phyloP scores from a whole-genome alignment of 2,888 invertebrate species.

The Gasteruption jaculator region DNA sequence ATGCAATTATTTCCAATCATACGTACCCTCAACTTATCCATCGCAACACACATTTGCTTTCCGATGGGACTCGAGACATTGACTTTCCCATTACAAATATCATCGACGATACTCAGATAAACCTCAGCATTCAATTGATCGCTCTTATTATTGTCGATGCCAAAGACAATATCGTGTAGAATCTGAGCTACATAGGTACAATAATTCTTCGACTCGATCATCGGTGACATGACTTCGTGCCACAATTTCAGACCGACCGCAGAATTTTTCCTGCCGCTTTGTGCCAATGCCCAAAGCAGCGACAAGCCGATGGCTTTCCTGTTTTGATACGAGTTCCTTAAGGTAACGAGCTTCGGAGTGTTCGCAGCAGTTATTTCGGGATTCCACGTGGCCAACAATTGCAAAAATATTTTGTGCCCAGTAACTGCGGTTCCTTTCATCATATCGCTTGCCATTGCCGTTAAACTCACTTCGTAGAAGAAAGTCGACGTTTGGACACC shows the following conservation, averaged over 20 bases:
- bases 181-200: conserved; percentile 63
- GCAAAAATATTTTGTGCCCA: conserved; percentile 69
- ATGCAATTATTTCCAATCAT: conserved; percentile 9
- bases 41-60: conserved; percentile 56
- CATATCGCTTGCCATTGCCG: conserved; percentile 69
- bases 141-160: conserved; percentile 50
- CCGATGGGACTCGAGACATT: conserved; percentile 57
- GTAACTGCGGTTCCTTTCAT: conserved; percentile 62
- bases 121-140: conserved; percentile 56
- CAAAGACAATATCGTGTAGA: conserved; percentile 56
- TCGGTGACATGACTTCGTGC: conserved; percentile 70
- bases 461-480: conserved; percentile 69
- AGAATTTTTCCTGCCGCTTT: conserved; percentile 65
- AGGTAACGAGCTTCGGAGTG: conserved; percentile 60
- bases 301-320: conserved; percentile 69
- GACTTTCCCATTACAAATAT: conserved; percentile 58
- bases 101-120: conserved; percentile 60
- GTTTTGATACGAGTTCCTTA: conserved; percentile 74
- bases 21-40: conserved; percentile 58
- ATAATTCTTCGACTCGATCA: conserved; percentile 69
- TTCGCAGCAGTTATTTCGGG: conserved; percentile 62
- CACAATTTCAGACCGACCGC: conserved; percentile 68
- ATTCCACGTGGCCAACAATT: conserved; percentile 64
- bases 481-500: conserved; percentile 62
- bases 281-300: conserved; percentile 73